Percentiles rank a stretch among this genome's conserved stretches.
These are phyloP conservation scores for Acronicta psi DNA, from an alignment of 2,888 invertebrate genomes.

Conservation along the genomic window DNA sequence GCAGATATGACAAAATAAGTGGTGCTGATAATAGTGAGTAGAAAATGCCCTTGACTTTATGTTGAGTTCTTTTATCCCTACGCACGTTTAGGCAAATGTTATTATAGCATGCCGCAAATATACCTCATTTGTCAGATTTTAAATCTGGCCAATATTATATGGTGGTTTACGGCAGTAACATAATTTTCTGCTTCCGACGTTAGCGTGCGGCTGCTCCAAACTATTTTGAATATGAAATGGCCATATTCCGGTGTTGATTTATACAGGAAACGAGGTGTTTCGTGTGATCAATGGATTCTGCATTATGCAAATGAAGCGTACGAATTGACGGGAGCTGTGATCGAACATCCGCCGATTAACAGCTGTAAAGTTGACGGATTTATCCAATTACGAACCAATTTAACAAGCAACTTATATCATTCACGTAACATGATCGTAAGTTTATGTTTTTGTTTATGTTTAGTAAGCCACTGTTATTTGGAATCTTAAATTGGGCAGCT, in stretches of 20 bases:
- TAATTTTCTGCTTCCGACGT: conserved; percentile 72
- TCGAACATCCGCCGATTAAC: conserved; percentile 70
- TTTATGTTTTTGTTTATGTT: conserved; percentile 40
- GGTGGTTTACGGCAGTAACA: conserved; percentile 48
- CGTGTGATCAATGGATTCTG: conserved; percentile 66
- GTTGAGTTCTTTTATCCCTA: conserved; percentile 24
- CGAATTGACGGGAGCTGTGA: conserved; percentile 58
- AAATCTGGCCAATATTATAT: conserved; percentile 36
- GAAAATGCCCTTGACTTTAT: conserved; percentile 30
- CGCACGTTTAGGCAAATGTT: conserved; percentile 14
- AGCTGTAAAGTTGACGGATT: conserved; percentile 51
- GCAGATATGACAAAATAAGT: conserved; percentile 26
- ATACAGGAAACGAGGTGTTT: conserved; percentile 69
- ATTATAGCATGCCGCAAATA: conserved; percentile 25
- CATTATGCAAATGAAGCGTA: conserved; percentile 51
- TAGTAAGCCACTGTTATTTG: conserved; percentile 15
- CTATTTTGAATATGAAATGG: conserved; percentile 69
- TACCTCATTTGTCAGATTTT: conserved; percentile 39
- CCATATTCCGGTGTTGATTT: conserved; percentile 67
- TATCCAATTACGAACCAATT: conserved; percentile 46
- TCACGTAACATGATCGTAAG: conserved; percentile 35
- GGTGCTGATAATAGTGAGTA: conserved; percentile 25
- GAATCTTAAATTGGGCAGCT: conserved; percentile 28
- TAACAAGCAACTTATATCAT: conserved; percentile 43
- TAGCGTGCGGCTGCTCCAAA: conserved; percentile 68